Conservation (phyloP, 1,140 invertebrate species). For the Acromyrmex charruanus region DNA sequence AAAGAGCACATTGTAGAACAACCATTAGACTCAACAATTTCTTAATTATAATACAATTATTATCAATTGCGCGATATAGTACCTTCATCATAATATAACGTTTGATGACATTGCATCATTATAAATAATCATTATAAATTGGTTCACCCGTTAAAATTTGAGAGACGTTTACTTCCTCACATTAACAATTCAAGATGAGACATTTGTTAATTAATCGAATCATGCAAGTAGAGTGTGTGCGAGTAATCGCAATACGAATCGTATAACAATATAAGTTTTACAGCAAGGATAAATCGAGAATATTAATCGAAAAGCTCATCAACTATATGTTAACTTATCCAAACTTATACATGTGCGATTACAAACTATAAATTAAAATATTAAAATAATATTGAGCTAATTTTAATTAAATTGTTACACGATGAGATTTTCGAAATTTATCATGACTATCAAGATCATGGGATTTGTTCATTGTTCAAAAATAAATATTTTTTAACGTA, state of each 20-base stretch:
- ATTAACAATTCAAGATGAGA: constrained; percentile 54
- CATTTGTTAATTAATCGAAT: constrained; percentile 57
- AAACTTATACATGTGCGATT: neutral
- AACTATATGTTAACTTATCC: neutral
- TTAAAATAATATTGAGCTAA: neutral
- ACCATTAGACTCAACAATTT: too few species aligned
- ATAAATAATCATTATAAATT: neutral
- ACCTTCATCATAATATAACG: too few species aligned
- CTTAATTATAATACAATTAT: too few species aligned
- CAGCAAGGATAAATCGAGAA: neutral
- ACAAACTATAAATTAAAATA: neutral
- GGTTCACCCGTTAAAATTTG: neutral
- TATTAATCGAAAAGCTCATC: neutral
- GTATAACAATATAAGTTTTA: constrained; percentile 61
- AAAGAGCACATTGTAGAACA: too few species aligned
- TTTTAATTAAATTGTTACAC: neutral
- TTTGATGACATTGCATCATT: neutral
- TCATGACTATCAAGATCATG: neutral
- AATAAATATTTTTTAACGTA: neutral
- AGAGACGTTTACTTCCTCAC: constrained; percentile 8
- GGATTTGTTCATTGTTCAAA: neutral
- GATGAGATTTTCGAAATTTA: neutral
- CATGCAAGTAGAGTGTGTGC: constrained; percentile 22
- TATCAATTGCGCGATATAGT: too few species aligned
- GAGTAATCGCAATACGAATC: constrained; percentile 17